Evolutionary conservation across 2,888 invertebrate species (phyloP).

Genomic region (Brachypterus glaber): DNA sequence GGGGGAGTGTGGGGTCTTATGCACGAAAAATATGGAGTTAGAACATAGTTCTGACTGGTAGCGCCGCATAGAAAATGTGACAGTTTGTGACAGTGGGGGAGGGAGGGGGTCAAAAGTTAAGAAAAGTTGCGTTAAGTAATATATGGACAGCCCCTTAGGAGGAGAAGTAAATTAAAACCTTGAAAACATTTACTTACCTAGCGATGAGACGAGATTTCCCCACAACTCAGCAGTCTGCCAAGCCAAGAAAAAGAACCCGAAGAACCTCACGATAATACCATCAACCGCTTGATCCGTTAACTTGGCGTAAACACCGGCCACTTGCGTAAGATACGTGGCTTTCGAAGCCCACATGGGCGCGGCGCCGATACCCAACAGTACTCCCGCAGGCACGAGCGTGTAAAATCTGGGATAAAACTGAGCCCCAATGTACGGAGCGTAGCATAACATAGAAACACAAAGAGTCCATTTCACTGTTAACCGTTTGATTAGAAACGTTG

Average conservation of each 20-base stretch:
- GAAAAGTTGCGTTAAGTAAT: too few relatives aligned
- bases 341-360: conserved; percentile 99
- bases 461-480: conserved; percentile 96
- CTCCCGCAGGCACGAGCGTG: conserved; percentile 86
- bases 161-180: too few relatives aligned
- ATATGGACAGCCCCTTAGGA: too few relatives aligned
- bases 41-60: too few relatives aligned
- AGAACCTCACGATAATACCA: conserved; percentile 91
- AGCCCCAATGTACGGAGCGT: conserved; percentile 87
- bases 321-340: conserved; percentile 92
- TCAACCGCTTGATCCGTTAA: conserved; percentile 79
- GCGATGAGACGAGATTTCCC: conserved; percentile 93
- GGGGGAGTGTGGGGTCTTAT: too few relatives aligned
- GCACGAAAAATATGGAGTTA: too few relatives aligned
- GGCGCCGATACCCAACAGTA: conserved; percentile 88
- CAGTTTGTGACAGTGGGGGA: too few relatives aligned
- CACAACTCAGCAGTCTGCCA: conserved; percentile 95
- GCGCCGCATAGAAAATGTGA: too few relatives aligned
- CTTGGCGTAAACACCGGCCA: conserved; percentile 83
- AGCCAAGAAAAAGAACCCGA: conserved; percentile 97
- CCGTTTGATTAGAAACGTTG: conserved; percentile 84
- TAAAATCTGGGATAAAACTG: conserved; percentile 90
- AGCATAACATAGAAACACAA: conserved; percentile 84
- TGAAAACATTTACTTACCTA: too few relatives aligned
- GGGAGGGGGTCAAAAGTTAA: too few relatives aligned